phyloP scores from a whole-genome alignment of 2,797 vertebrate species.

The Siniperca undulata region DNA sequence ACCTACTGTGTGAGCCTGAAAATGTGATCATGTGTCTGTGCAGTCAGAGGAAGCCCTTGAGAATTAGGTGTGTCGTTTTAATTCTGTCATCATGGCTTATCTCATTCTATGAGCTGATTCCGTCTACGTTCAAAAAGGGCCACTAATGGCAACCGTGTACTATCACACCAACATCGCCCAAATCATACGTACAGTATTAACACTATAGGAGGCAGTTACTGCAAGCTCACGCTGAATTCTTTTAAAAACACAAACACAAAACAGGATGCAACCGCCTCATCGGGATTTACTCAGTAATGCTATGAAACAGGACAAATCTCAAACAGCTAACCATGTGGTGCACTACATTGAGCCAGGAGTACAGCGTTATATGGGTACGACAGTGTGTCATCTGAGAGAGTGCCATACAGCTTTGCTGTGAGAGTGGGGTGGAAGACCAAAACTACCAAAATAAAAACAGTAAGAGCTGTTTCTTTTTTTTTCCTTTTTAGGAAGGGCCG shows the following conservation, averaged over 20 bases:
- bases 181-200: conserved; percentile 67
- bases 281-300: conserved; percentile 49
- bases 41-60: conserved; percentile 87
- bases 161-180: conserved; percentile 28
- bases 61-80: conserved; percentile 65
- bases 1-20: conserved; percentile 76
- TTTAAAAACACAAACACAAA: conserved; percentile 53
- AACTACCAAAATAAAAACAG: conserved; percentile 72
- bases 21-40: conserved; percentile 74
- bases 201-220: conserved; percentile 77
- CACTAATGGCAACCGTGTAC: conserved; percentile 49
- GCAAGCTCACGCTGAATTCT: conserved; percentile 67
- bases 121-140: conserved; percentile 53
- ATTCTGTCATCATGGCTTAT: conserved; percentile 83
- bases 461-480: conserved; percentile 58
- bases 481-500: conserved; percentile 54
- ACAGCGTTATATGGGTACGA: conserved; percentile 54
- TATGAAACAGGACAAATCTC: conserved; percentile 67
- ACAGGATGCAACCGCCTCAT: conserved; percentile 59
- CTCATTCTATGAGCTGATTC: conserved; percentile 75
- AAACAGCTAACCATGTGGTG: conserved; percentile 68
- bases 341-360: conserved; percentile 59
- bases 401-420: conserved; percentile 81
- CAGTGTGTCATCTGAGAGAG: conserved; percentile 68
- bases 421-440: conserved; percentile 79